phyloP scores from a whole-genome alignment of 2,113 vertebrate genomes.

The Ascaphus truei region DNA sequence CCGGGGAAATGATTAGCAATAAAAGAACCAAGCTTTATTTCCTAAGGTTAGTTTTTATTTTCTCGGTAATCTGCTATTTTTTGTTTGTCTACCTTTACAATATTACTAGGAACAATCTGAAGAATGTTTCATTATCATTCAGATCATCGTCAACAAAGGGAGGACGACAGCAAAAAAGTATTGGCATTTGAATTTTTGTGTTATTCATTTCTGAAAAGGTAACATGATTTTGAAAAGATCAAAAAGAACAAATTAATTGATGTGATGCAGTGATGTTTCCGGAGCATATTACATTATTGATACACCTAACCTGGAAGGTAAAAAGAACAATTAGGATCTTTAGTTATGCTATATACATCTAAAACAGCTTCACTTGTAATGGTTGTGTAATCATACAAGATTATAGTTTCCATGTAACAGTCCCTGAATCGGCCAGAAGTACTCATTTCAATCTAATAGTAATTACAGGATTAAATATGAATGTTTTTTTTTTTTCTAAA shows the following conservation, averaged over 20 bases:
- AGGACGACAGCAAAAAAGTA: slow-evolving; percentile 11
- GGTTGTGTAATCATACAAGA: too few species aligned
- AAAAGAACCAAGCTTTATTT: too few species aligned
- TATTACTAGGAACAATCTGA: too few species aligned
- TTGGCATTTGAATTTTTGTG: slow-evolving; percentile 23
- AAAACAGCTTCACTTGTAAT: background rate
- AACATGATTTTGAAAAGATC: slow-evolving; percentile 13
- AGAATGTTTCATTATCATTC: slow-evolving; percentile 19
- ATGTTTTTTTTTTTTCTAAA: too few species aligned
- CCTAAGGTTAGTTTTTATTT: too few species aligned
- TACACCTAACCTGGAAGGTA: background rate
- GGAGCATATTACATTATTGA: slow-evolving; percentile 23
- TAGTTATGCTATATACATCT: slow-evolving; percentile 1
- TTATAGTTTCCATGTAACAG: too few species aligned
- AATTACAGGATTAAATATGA: too few species aligned
- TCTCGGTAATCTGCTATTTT: too few species aligned
- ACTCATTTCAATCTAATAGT: too few species aligned
- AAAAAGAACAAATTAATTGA: slow-evolving; percentile 24
- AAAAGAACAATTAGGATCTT: background rate
- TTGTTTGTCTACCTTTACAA: too few species aligned
- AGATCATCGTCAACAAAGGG: background rate
- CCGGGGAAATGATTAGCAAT: background rate
- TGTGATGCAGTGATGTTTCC: slow-evolving; percentile 16
- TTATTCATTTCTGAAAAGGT: slow-evolving; percentile 21
- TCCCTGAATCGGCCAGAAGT: too few species aligned